Base-by-base conservation (phyloP, 2,797 vertebrate species). In the Sebastes trivittatus region DNA sequence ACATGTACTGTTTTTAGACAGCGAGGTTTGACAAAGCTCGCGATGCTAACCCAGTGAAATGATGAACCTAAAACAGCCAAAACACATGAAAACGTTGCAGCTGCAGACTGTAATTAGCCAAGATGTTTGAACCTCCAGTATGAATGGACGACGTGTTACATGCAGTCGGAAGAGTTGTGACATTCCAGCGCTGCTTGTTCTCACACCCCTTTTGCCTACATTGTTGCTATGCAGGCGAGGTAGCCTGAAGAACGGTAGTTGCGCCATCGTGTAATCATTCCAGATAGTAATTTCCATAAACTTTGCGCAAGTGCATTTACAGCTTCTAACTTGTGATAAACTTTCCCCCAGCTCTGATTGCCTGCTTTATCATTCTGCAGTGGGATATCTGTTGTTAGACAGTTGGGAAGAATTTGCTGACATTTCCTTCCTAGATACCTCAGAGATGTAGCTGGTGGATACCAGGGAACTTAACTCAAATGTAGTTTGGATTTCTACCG, bases 151-250 rank as follows among this genome's bases (percentile, higher is more conserved):
- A 86, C 11, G 5, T 11, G 62, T 55, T 73, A 13, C 36, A 14
- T 30, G 67, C 71, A 13, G 64, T 32, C 63, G 42, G 34, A 69
- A 52, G 56, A 80, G 70, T 22, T 14, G 63, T 76, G 76, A 73
- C 81, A 77, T 87, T 87, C 80, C 78, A 58, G 61, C 9, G 2
- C 42, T 18, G 38, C 55, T 38, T 70, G 69, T 79, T 86, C 73
- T 87, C 67, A 62, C 72, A 80, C 66, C 71, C 78, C 56, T 72
- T 85, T 85, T 34, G 61, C 82, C 77, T 82, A 46, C 30, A 77
- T 55, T 38, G 22, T 71, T 42, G 25, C 61, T 34, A 4, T 38
- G 22, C 29, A 55, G 59, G 56, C 20, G 5, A 58, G 60, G 59
- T 60, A 55, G n/a, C 8, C 23, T 32, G 11, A 42, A 34, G 20